Conservation (phyloP, 2,888 invertebrate species). For the Drosophila pseudotalamancana region DNA sequence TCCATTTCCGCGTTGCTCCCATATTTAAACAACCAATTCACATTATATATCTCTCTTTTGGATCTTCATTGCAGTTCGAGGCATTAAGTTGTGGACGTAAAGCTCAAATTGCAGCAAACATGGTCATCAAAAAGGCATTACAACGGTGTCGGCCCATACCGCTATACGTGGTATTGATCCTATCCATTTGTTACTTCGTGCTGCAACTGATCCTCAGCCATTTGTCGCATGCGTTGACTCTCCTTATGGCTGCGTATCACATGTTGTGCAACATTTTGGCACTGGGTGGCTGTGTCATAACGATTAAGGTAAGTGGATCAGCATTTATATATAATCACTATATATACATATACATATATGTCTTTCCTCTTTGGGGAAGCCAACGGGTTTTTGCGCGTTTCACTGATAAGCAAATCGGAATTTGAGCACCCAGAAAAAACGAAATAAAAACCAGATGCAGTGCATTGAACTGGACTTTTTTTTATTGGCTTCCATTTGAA, state of each 20-base stretch:
- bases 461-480: conserved; percentile 43
- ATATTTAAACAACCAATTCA: conserved; percentile 43
- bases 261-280: conserved; percentile 97
- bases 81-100: background rate
- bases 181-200: conserved; percentile 91
- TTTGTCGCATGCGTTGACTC: conserved; percentile 94
- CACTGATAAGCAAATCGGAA: conserved; percentile 49
- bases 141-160: conserved; percentile 90
- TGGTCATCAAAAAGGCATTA: conserved; percentile 92
- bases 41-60: conserved; percentile 4
- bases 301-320: conserved; percentile 88
- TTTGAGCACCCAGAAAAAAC: background rate
- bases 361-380: conserved; percentile 16
- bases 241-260: conserved; percentile 96
- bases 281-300: conserved; percentile 90
- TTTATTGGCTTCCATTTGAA: background rate
- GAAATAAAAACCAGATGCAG: conserved; percentile 22
- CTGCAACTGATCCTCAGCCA: conserved; percentile 94
- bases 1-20: conserved; percentile 14
- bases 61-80: conserved; percentile 4
- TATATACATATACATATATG: background rate
- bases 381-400: conserved; percentile 28
- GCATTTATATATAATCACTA: background rate
- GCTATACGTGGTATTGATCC: conserved; percentile 89
- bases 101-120: conserved; percentile 73